A percentile compares a stretch with the other conserved stretches of the same genome.
Evolutionary conservation across 2,113 vertebrate genomes (phyloP).

Genomic region (Sylvilagus bachmani): DNA sequence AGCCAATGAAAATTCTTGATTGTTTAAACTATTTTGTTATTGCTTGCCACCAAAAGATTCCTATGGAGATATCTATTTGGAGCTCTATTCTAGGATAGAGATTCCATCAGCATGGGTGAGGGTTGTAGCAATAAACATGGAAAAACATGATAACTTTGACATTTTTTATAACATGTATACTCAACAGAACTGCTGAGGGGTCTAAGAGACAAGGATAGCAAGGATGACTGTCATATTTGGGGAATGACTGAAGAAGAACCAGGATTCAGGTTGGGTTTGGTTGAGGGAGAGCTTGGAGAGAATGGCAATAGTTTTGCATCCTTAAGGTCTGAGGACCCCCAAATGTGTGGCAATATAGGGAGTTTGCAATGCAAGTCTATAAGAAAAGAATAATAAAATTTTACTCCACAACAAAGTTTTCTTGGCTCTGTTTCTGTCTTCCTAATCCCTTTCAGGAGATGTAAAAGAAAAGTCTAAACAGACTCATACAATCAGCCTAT

Average conservation of each 20-base stretch:
- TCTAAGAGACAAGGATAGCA: not conserved
- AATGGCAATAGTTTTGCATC: not conserved
- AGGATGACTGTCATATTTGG: not conserved
- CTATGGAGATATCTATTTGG: not conserved
- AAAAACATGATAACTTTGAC: not conserved
- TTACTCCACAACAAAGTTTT: not conserved
- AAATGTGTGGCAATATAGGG: not conserved
- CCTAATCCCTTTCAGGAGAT: not conserved
- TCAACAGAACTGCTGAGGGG: not conserved
- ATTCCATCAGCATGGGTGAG: not conserved
- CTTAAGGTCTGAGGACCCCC: not conserved
- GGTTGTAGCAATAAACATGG: not conserved
- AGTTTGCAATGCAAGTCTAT: not conserved
- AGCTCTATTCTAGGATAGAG: not conserved
- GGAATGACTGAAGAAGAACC: not conserved
- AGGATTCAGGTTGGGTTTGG: not conserved
- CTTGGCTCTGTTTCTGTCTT: not conserved
- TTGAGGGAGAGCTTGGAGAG: too few relatives aligned
- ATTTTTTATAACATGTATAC: not conserved
- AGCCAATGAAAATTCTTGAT: not conserved
- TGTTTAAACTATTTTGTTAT: not conserved
- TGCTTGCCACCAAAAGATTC: not conserved
- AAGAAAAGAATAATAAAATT: conserved; percentile 7
- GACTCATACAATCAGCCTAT: not conserved
- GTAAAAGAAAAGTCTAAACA: conserved; percentile 4